Evolutionary conservation across 2,113 vertebrate genomes (phyloP).

Genomic region (Suricata suricatta): DNA sequence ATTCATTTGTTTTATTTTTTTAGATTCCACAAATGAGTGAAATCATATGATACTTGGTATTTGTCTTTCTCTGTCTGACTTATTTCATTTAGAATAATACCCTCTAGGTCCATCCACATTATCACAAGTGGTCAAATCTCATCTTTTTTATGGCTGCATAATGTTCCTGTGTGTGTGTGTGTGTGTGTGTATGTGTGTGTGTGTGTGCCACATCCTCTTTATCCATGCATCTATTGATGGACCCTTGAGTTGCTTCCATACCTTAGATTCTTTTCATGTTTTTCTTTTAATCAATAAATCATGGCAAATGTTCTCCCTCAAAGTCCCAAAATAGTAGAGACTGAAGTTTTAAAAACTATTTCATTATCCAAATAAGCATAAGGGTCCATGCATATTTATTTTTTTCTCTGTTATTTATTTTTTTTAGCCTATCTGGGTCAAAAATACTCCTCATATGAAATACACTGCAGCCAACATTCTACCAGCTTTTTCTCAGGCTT

Average conservation of each 20-base stretch:
- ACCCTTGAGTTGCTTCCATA: neutral
- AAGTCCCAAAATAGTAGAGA: conserved; percentile 28
- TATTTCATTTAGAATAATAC: neutral
- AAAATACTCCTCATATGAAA: neutral
- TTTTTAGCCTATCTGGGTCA: neutral
- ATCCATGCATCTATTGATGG: neutral
- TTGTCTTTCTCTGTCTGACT: neutral
- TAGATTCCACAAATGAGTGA: neutral
- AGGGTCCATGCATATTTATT: neutral
- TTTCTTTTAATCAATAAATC: conserved; percentile 26
- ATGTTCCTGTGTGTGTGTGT: neutral
- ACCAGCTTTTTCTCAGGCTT: neutral
- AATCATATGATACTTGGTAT: neutral
- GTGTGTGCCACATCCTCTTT: neutral
- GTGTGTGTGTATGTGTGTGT: neutral
- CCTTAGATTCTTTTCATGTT: neutral
- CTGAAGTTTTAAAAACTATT: conserved; percentile 47
- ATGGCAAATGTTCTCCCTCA: neutral
- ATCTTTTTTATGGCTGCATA: neutral
- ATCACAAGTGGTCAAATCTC: neutral
- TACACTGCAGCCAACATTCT: neutral
- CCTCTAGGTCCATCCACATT: neutral
- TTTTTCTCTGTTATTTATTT: conserved; percentile 19
- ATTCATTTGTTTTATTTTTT: neutral
- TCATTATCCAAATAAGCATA: conserved; percentile 21